Evolutionary conservation across 2,113 vertebrate species (phyloP).

Genomic region (Gambusia affinis): DNA sequence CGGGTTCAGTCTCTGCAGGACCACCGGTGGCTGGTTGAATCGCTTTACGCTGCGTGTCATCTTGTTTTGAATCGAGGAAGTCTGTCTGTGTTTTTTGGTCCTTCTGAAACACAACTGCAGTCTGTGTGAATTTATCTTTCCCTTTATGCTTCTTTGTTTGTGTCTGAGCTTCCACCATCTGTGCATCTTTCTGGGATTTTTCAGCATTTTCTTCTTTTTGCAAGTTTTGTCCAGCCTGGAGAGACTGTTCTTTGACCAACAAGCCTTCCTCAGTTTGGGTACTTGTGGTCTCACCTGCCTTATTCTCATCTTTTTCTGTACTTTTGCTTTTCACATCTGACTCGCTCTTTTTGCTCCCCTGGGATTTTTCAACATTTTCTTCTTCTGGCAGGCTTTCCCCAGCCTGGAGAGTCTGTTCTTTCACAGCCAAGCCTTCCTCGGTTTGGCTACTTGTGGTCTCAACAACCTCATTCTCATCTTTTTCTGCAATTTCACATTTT

Average conservation of each 20-base stretch:
- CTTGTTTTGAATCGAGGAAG: background rate
- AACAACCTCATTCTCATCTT: background rate
- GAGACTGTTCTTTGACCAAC: background rate
- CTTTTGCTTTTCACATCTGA: background rate
- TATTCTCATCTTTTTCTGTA: background rate
- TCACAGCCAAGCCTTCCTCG: background rate
- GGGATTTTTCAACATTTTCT: background rate
- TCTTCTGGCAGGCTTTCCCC: background rate
- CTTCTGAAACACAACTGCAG: background rate
- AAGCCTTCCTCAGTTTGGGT: slow-evolving; percentile 5
- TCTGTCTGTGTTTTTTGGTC: slow-evolving; percentile 67
- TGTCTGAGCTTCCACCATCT: slow-evolving; percentile 49
- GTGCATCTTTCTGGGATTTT: background rate
- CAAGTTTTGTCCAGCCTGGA: background rate
- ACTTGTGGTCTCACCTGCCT: background rate
- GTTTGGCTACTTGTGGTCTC: slow-evolving; percentile 18
- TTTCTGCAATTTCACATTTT: background rate
- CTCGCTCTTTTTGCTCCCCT: background rate
- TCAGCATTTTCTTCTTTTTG: background rate
- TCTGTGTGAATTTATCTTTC: slow-evolving; percentile 43
- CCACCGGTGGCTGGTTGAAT: background rate
- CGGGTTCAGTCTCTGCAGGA: background rate
- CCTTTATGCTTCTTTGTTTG: slow-evolving; percentile 24
- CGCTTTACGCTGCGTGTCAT: background rate
- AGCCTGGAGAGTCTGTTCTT: background rate